Base-by-base conservation (phyloP, 2,888 invertebrate genomes). In the Aquatica leii region DNA sequence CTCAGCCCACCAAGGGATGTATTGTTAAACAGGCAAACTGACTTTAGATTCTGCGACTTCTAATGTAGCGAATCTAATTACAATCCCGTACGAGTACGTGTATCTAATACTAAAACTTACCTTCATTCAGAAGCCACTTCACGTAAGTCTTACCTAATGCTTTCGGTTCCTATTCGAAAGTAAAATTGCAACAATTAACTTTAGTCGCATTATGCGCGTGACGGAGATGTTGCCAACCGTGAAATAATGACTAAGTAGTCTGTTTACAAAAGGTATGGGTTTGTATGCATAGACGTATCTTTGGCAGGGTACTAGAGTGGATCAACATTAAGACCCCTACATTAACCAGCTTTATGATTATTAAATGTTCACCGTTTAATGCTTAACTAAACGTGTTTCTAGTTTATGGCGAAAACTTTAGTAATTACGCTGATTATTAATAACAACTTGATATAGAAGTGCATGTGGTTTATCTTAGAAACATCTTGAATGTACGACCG, bases 21-120 rank as follows among this genome's bases (percentile, higher is more conserved):
- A 66, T 68, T 59, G 66, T 69, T 56, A 61, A 55, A 51, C 49
- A 55, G 59, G 59, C 57, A 58, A 60, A 64, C 66, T 66, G 69
- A 67, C 68, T 69, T 52, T 58, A 61, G 59, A 70, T 71, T 70
- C 74, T 76, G 71, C 70, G 75, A 73, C 73, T 76, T 68, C 70
- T 74, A 76, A 71, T 72, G 75, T 74, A 74, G 73, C 75, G 76
- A 67, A 74, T 69, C 76, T 76, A 78, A 78, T 78, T 77, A 75
- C 69, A 71, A 75, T 68, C 71, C 58, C 52, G 73, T 72, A 75
- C 73, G 75, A 76, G 70, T 74, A 73, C 70, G 75, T 76, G 74
- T 74, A 73, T 73, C 76, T 74, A 76, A 76, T 73, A 71, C 67
- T 59, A 73, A 73, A 67, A 69, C 59, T 70, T 34, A 60, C 63